phyloP scores from a whole-genome alignment of 1,140 invertebrate genomes.

The Drosophila subobscura region DNA sequence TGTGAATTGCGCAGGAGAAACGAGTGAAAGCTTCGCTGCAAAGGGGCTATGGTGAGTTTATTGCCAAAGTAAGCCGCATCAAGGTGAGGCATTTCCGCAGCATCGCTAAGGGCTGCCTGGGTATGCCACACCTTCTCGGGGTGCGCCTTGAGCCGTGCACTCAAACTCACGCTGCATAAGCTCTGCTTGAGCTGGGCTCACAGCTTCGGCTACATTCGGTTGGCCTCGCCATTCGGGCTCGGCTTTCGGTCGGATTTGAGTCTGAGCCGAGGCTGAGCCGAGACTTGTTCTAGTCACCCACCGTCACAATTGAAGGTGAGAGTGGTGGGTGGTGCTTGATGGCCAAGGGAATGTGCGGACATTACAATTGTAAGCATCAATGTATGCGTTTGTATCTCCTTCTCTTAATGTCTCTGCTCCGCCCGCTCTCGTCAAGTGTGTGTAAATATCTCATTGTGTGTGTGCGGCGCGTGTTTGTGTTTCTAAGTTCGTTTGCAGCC shows the following conservation, averaged over 20 bases:
- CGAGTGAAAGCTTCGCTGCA: slow-evolving; percentile 37
- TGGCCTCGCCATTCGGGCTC: too few relatives aligned
- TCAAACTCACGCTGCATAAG: too few relatives aligned
- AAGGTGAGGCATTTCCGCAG: neutral
- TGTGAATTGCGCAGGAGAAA: slow-evolving; percentile 8
- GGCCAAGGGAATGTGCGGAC: slow-evolving; percentile 24
- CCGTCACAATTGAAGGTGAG: too few relatives aligned
- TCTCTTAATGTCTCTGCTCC: slow-evolving; percentile 1
- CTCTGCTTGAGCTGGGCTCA: too few relatives aligned
- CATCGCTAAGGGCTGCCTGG: neutral
- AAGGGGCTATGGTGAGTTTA: slow-evolving; percentile 33
- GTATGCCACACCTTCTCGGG: too few relatives aligned
- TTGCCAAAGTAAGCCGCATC: neutral
- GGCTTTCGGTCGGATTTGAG: too few relatives aligned
- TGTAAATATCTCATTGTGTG: slow-evolving; percentile 35
- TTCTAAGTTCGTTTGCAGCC: slow-evolving; percentile 71
- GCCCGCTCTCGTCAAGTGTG: slow-evolving; percentile 14
- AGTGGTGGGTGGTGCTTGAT: too few relatives aligned
- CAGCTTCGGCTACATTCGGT: too few relatives aligned
- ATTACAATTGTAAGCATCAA: slow-evolving; percentile 59
- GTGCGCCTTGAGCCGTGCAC: too few relatives aligned
- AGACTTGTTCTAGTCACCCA: too few relatives aligned
- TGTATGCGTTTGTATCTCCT: slow-evolving; percentile 46
- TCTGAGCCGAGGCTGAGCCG: too few relatives aligned
- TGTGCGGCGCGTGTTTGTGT: slow-evolving; percentile 72